Evolutionary conservation across 2,888 invertebrate species (phyloP).

Genomic region (Nomada fucata): DNA sequence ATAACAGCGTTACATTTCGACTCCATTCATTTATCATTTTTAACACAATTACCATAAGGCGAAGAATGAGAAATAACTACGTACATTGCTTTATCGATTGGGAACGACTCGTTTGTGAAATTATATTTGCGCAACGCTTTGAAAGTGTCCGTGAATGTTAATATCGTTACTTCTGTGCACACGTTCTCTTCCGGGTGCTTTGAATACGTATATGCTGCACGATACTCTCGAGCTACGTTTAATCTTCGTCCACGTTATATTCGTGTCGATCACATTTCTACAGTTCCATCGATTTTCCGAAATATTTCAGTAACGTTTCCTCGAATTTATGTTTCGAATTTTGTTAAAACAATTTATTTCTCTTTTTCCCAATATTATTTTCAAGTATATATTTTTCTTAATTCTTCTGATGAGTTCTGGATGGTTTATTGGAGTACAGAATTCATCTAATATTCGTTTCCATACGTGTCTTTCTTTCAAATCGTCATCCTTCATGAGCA

Average conservation of each 20-base stretch:
- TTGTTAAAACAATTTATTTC: too few relatives aligned
- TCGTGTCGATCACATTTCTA: neutral
- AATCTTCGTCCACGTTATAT: neutral
- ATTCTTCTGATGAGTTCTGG: neutral
- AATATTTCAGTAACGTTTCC: neutral
- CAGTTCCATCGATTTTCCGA: neutral
- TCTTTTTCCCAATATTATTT: neutral
- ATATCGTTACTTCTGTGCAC: conserved; percentile 45
- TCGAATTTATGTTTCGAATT: neutral
- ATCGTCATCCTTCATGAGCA: neutral
- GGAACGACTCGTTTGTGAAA: conserved; percentile 21
- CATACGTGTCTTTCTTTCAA: neutral
- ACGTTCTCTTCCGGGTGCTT: conserved; percentile 64
- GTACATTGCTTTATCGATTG: conserved; percentile 4
- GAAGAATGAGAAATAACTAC: neutral
- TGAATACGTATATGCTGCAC: conserved; percentile 28
- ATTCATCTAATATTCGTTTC: neutral
- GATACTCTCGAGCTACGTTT: conserved; percentile 8
- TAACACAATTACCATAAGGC: neutral
- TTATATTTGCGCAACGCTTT: conserved; percentile 56
- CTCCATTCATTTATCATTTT: neutral
- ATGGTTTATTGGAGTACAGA: neutral
- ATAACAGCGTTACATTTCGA: neutral
- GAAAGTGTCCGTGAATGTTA: conserved; percentile 53
- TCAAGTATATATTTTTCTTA: neutral